Percentiles rank a stretch among this genome's conserved stretches.
Conservation (phyloP, 1,140 invertebrate species). For the Elymnias hypermnestra region DNA sequence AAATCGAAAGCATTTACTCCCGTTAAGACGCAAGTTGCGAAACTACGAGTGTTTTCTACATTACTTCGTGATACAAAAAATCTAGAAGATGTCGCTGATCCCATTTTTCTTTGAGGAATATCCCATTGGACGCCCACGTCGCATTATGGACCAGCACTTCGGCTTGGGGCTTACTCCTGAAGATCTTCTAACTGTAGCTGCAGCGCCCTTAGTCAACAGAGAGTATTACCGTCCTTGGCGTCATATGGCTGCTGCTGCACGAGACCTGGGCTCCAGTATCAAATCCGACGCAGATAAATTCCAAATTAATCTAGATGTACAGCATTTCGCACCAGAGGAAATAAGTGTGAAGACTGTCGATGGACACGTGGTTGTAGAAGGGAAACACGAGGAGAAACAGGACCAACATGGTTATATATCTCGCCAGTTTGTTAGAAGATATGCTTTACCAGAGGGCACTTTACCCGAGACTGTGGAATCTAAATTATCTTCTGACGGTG, state of each 20-base stretch:
- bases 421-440: constrained; percentile 24
- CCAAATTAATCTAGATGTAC: constrained; percentile 26
- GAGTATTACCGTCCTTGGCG: constrained; percentile 77
- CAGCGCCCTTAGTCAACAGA: constrained; percentile 33
- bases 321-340: constrained; percentile 27
- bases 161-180: constrained; percentile 74
- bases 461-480: constrained; percentile 24
- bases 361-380: constrained; percentile 25
- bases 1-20: not conserved
- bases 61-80: constrained; percentile 1
- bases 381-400: constrained; percentile 30
- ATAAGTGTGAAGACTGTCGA: constrained; percentile 24
- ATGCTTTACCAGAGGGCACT: constrained; percentile 22
- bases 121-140: constrained; percentile 49
- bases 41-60: no score
- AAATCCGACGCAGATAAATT: constrained; percentile 22
- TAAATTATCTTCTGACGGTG: constrained; percentile 22
- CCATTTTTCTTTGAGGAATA: constrained; percentile 47
- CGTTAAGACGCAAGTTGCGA: constrained; percentile 7
- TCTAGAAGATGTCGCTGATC: constrained; percentile 45
- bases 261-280: constrained; percentile 23
- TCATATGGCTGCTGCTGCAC: constrained; percentile 37
- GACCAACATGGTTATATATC: constrained; percentile 27
- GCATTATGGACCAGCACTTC: constrained; percentile 79
- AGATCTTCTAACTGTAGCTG: constrained; percentile 66